Evolutionary conservation across 2,888 invertebrate genomes (phyloP), one percentile per base, ranked within the genome.

Genomic region (Zootermopsis nevadensis): DNA sequence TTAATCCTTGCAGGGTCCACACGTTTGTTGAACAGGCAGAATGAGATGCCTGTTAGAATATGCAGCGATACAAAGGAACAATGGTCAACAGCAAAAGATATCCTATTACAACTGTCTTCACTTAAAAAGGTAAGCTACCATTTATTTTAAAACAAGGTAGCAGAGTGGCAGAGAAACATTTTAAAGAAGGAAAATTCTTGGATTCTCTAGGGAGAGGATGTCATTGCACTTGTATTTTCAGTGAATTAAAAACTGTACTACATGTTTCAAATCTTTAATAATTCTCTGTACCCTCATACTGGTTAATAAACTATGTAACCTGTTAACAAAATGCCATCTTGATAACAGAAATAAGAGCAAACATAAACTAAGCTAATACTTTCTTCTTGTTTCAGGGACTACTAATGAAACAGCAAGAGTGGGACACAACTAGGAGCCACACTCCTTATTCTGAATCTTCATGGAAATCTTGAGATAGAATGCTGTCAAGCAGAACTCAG

Each of bases 321-420:
- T 38, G 38, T 38, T 38, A 38, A 38, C 4, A 38, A 38, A 4
- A 38, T 38, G 10, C 38, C 38, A 38, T 38, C 4, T 38, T 38
- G 38, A 38, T 38, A 38, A 38, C 4, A 38, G 38, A 38, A 38
- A 38, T 38, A 48, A 74, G 24, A 74, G 8, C 30, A 24, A 31
- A 38, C 33, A 35, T 74, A n/a, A 74, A 24, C 69, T 31, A 30
- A 69, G 2, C 7, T 79, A 79, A 48, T 48, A 19, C 19, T 48
- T 42, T 3, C 7, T 27, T 15, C 38, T 81, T 38, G 15, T 81
- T 85, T 77, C 88, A 91, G 89, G 91, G 91, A 60, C 88, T 92
- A 35, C 86, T 91, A 82, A 87, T 90, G 86, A 92, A 91, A 86
- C 91, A 91, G 86, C 89, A 91, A 86, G 91, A 91, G 86, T 92